Evolutionary conservation across 2,888 invertebrate species (phyloP).

Genomic region (Acanthoscelides obtectus): DNA sequence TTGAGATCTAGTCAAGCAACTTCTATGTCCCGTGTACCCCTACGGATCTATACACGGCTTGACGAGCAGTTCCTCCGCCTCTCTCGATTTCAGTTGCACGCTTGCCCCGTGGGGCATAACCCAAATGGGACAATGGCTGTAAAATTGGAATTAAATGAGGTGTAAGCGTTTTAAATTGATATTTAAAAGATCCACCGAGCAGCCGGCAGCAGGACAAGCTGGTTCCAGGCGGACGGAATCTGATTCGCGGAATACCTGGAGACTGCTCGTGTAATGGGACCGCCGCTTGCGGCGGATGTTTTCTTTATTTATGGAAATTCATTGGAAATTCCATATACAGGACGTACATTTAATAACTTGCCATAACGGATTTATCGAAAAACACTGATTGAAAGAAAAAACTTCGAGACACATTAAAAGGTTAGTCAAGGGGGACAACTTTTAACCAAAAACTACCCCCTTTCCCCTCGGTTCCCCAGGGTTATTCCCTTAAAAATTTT

Average conservation of each 20-base stretch:
- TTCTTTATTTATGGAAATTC: background rate
- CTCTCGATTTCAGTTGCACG: constrained; percentile 44
- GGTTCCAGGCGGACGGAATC: background rate
- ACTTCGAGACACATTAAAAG: no score
- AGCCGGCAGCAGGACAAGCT: background rate
- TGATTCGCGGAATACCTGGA: background rate
- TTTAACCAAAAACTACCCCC: no score
- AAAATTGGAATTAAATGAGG: constrained; percentile 52
- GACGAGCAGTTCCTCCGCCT: background rate
- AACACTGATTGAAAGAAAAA: no score
- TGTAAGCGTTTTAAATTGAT: constrained; percentile 51
- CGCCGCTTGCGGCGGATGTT: background rate
- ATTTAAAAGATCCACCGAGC: constrained; percentile 49
- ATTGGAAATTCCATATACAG: no score
- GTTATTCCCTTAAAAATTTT: no score
- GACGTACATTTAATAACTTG: no score
- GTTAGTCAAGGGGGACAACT: no score
- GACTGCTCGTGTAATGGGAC: background rate
- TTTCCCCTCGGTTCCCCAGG: no score
- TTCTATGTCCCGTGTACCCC: background rate
- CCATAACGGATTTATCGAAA: no score
- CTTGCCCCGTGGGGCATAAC: constrained; percentile 44
- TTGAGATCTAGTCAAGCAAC: background rate
- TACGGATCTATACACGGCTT: background rate
- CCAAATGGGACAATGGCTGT: constrained; percentile 51